These are phyloP conservation scores for Phataginus tricuspis DNA, from an alignment of 2,797 vertebrate species.

Conservation along the genomic window DNA sequence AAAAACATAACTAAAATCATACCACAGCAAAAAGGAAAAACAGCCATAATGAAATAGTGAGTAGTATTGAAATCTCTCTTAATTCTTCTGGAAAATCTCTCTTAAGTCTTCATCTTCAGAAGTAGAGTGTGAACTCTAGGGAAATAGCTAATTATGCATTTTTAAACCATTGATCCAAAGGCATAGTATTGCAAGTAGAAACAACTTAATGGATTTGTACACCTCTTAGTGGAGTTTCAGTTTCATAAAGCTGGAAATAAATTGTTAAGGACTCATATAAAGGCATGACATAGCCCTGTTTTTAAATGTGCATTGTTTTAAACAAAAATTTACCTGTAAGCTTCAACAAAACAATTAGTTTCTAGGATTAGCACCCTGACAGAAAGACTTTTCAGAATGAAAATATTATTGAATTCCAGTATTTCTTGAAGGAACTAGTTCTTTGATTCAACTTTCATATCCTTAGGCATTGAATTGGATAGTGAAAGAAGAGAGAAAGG, in stretches of 20 bases:
- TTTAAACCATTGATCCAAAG: not conserved
- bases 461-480: not conserved
- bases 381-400: not conserved
- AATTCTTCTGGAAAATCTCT: not conserved
- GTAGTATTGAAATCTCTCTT: not conserved
- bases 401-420: not conserved
- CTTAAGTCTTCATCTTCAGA: not conserved
- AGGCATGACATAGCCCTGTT: not conserved
- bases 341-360: not conserved
- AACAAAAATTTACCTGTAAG: not conserved
- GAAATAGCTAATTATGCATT: not conserved
- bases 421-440: not conserved
- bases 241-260: not conserved
- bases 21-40: not conserved
- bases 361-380: not conserved
- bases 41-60: not conserved
- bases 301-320: not conserved
- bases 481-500: not conserved
- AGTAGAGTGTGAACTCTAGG: not conserved
- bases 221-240: not conserved
- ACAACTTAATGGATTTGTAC: not conserved
- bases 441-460: not conserved
- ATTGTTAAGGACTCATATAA: not conserved
- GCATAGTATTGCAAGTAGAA: not conserved
- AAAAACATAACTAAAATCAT: not conserved